Evolutionary conservation across 2,113 vertebrate species (phyloP).

Genomic region (Casuarius casuarius): DNA sequence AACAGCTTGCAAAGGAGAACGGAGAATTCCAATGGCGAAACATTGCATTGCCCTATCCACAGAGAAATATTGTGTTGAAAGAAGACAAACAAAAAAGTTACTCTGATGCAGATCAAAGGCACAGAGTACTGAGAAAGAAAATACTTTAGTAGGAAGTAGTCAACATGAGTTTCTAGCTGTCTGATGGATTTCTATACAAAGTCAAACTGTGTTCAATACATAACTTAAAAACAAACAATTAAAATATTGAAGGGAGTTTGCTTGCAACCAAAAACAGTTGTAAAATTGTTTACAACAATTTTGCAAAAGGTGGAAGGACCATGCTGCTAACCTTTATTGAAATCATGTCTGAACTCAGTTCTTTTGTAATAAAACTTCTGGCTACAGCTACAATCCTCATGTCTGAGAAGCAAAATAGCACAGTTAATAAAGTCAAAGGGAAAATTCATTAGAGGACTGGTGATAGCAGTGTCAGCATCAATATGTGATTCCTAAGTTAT

Average conservation of each 20-base stretch:
- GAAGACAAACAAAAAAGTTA: background rate
- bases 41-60: background rate
- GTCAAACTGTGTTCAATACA: background rate
- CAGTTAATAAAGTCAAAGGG: background rate
- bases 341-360: background rate
- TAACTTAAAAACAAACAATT: background rate
- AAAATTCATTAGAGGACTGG: background rate
- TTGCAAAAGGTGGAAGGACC: background rate
- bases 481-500: background rate
- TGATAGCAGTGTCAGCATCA: background rate
- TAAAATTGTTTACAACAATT: background rate
- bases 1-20: background rate
- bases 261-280: background rate
- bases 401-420: background rate
- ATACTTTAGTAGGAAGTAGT: background rate
- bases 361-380: background rate
- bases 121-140: background rate
- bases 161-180: background rate
- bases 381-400: background rate
- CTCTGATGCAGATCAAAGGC: background rate
- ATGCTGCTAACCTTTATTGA: background rate
- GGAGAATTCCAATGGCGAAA: background rate
- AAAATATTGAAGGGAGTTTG: background rate
- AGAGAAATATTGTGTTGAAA: background rate
- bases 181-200: background rate